Evolutionary conservation across 2,797 vertebrate genomes (phyloP), one percentile per base, ranked within the genome.

Genomic region (Pipistrellus pipistrellus): DNA sequence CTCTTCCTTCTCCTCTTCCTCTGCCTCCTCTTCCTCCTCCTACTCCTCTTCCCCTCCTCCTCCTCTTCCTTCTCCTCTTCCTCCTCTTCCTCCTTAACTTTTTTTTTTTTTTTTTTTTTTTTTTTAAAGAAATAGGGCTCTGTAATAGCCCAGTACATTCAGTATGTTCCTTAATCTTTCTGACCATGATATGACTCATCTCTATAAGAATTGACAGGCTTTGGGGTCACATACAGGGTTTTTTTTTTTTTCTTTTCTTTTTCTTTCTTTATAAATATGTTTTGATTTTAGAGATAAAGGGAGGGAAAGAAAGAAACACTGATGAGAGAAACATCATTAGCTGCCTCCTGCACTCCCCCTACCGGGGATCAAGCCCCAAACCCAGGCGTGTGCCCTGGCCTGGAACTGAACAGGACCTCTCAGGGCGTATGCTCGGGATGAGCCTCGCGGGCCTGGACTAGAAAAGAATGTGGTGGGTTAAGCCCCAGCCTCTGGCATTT

Each of bases 291-390:
- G 27, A n/a, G 27, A 23, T 44, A 44, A 11, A 11, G 44, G 44
- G 44, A 44, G 44, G 44, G 6, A n/a, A 59, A 30, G 27, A n/a
- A 13, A 30, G 59, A 15, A 25, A 59, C 55, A 57, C 55, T 57
- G 55, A 57, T 23, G 23, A 59, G 23, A 25, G 23, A 59, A 25
- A 59, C 55, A 25, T 59, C 55, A 59, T 25, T 59, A 59, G 55
- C 27, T 64, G 59, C 59, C 6, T 64, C 59, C 27, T n/a, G 27
- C 27, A 30, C 0, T 6, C 59, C 13, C 59, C 30, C 27, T 14
- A 64, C 13, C 0, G 2, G 59, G 27, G 59, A 64, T n/a, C 0
- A 27, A n/a, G 59, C 13, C 0, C 1, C 13, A 13, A 62, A 62
- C 59, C 59, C 27, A 30, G 27, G 27, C 5, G 0, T 64, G 59